A percentile compares a stretch with the other conserved stretches of the same genome.
These are phyloP conservation scores for Accipiter cooperii DNA, from an alignment of 2,113 vertebrate species.

Conservation along the genomic window DNA sequence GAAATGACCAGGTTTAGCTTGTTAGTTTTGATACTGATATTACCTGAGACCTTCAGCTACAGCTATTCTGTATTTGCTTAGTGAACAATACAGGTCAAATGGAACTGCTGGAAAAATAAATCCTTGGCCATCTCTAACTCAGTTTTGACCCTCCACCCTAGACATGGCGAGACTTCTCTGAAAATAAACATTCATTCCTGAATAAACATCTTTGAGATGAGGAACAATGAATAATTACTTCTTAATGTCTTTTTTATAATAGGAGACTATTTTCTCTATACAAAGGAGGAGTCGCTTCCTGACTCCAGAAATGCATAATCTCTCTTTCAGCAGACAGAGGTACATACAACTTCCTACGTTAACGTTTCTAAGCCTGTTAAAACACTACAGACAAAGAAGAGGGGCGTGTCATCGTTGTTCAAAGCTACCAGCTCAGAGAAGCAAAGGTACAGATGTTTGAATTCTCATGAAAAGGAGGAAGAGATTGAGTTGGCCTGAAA, in stretches of 20 bases:
- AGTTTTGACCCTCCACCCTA: not conserved
- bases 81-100: constrained; percentile 23
- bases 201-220: constrained; percentile 58
- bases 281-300: constrained; percentile 62
- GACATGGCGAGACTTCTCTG: not conserved
- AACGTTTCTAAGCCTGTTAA: not conserved
- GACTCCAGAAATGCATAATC: constrained; percentile 11
- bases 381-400: not conserved
- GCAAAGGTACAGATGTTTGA: not conserved
- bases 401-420: not conserved
- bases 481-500: not conserved
- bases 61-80: not conserved
- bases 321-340: not conserved
- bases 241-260: constrained; percentile 36
- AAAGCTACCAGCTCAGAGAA: not conserved
- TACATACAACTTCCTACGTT: not conserved
- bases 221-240: constrained; percentile 65
- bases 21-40: not conserved
- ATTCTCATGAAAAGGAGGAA: not conserved
- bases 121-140: not conserved
- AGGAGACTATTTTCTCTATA: constrained; percentile 20
- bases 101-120: constrained; percentile 46
- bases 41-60: not conserved
- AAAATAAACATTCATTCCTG: constrained; percentile 52
- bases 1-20: not conserved